Evolutionary conservation across 1,140 invertebrate genomes (phyloP), one percentile per base, ranked within the genome.

Genomic region (Drosophila biarmipes): DNA sequence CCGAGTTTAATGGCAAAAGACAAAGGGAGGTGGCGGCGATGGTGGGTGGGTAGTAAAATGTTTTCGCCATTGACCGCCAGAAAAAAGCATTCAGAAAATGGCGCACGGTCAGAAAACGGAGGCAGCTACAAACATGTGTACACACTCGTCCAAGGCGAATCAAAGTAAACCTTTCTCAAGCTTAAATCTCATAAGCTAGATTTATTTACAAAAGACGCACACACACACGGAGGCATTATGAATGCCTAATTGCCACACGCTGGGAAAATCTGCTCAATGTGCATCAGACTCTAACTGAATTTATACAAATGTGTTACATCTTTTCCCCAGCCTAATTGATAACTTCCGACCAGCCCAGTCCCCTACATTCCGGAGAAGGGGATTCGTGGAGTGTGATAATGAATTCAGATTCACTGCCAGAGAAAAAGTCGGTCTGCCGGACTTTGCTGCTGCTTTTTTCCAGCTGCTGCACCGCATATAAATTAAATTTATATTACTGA

Each of bases 221-320:
- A 59, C 38, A 37, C 17, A 35, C 7, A 38, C 15, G 58, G 10
- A 31, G 31, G 17, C 19, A 15, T 52, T 57, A 34, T 62, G 35
- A 54, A 49, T 69, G 48, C 84, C 56, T 89, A 89, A 89, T 89
- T 89, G 84, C 84, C 80, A 68, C 84, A 89, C 71, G 76, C 84
- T 89, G 80, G 43, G 66, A 71, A 80, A 75, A 78, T 59, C 66
- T 71, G 38, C 55, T 75, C 61, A 72, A 64, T 78, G 57, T 57
- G 38, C 43, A 49, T 53, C 57, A 58, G 58, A 74, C 73, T 76
- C 84, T 89, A 84, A 89, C 72, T 72, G 78, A 87, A 89, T 90
- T 89, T 89, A 84, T 84, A 89, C 84, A 89, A 89, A 84, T 89
- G 72, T 89, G 84, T 89, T 77, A 89, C 84, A 89, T 64, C 89